These are phyloP conservation scores for Chrysochloris asiatica DNA, from an alignment of 2,113 vertebrate genomes.

Conservation along the genomic window DNA sequence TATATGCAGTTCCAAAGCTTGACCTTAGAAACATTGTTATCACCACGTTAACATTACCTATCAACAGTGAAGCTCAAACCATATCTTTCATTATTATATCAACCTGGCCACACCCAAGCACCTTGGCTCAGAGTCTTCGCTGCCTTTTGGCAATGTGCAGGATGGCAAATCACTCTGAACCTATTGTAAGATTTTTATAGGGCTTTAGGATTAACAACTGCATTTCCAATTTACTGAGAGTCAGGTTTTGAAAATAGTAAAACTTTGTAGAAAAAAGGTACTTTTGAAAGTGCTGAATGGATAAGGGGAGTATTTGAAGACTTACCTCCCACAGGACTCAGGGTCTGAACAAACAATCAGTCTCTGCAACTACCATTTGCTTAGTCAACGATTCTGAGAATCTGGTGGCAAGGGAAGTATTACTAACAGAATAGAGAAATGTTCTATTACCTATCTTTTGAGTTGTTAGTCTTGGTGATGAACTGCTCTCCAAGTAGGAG, in stretches of 20 bases:
- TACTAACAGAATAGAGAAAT: constrained; percentile 7
- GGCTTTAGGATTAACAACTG: constrained; percentile 57
- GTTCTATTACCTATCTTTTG: constrained; percentile 17
- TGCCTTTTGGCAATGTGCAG: neutral
- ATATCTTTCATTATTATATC: constrained; percentile 35
- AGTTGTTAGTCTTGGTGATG: constrained; percentile 42
- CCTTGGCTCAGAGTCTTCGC: neutral
- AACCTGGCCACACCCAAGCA: constrained; percentile 12
- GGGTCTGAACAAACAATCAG: constrained; percentile 45
- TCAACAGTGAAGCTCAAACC: constrained; percentile 5
- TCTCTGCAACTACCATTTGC: constrained; percentile 10
- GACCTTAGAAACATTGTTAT: constrained; percentile 46
- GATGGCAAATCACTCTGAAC: constrained; percentile 36
- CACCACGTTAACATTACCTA: constrained; percentile 7
- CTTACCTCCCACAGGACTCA: neutral
- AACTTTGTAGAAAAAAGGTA: constrained; percentile 41
- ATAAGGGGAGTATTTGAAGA: constrained; percentile 4
- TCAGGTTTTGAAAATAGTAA: constrained; percentile 53
- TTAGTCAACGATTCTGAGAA: constrained; percentile 35
- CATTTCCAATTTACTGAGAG: constrained; percentile 56
- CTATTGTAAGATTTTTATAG: constrained; percentile 46
- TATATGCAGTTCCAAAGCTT: constrained; percentile 1
- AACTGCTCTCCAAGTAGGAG: neutral
- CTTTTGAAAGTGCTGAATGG: constrained; percentile 35
- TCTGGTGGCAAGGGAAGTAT: constrained; percentile 40